These are phyloP conservation scores for Leptobrachium leishanense DNA, from an alignment of 2,113 vertebrate genomes.

Conservation along the genomic window DNA sequence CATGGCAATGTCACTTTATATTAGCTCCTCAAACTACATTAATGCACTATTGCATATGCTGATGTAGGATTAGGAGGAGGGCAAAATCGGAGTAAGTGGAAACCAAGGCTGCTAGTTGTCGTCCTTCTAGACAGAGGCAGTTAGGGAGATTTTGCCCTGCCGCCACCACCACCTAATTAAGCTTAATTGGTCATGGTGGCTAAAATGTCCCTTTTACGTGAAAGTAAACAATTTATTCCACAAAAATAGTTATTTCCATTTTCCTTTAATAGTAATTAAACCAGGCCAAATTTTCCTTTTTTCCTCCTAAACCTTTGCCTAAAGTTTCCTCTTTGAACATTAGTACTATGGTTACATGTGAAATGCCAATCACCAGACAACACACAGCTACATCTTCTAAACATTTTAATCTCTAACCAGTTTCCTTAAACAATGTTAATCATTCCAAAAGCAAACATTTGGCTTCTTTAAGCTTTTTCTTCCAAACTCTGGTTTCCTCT, in stretches of 20 bases:
- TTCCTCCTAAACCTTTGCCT: not conserved
- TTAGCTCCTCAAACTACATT: too few species aligned
- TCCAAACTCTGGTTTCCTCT: slow-evolving; percentile 24
- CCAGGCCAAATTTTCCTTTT: not conserved
- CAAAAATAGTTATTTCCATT: too few species aligned
- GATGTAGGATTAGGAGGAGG: too few species aligned
- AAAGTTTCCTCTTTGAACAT: not conserved
- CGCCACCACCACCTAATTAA: too few species aligned
- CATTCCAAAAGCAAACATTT: slow-evolving; percentile 35
- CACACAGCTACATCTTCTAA: slow-evolving; percentile 62
- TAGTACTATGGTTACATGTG: not conserved
- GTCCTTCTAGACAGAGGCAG: too few species aligned
- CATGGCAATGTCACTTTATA: too few species aligned
- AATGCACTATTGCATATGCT: too few species aligned
- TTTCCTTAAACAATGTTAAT: slow-evolving; percentile 38
- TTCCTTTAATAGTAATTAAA: too few species aligned
- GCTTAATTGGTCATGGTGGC: too few species aligned
- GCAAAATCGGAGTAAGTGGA: too few species aligned
- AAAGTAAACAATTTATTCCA: not conserved
- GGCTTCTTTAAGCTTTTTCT: slow-evolving; percentile 24
- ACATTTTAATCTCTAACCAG: slow-evolving; percentile 28
- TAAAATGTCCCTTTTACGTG: not conserved
- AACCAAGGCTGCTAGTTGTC: too few species aligned
- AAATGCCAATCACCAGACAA: not conserved
- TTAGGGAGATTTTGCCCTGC: too few species aligned